Evolutionary conservation across 2,113 vertebrate genomes (phyloP), one percentile per base, ranked within the genome.

Genomic region (Meleagris gallopavo): DNA sequence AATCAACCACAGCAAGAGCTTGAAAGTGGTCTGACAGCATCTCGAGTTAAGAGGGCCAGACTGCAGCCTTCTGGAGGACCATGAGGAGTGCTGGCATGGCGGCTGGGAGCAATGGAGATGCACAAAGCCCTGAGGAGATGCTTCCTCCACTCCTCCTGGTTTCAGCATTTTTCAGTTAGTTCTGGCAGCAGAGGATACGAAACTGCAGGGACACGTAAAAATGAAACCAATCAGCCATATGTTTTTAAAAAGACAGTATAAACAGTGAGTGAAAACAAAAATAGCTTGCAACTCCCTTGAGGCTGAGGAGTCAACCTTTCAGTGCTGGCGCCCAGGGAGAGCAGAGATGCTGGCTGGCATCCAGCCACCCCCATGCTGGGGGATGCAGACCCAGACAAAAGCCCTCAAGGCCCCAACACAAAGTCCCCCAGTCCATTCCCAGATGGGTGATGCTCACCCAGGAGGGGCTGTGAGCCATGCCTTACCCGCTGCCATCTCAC

Each of bases 211-310:
- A 80, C 40, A 43, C 38, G 50, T 52, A 86, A 94, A 91, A 95
- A 46, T 74, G 95, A 96, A 96, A 96, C 94, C 32, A 62, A 86
- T 88, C 32, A 90, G 66, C 81, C 60, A 43, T 75, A 27, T 38
- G 57, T 64, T 88, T 94, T 89, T 72, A 15, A 83, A 60, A 69
- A 69, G 55, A 90, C 30, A 9, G 48, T 50, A 73, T 57, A 48
- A 88, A 70, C 76, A 94, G 73, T 1, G 0, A 20, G 36, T 71
- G 60, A 86, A 85, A 96, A 73, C 75, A 94, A 86, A 86, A 84
- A 34, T 22, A 76, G 71, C 13, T 58, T 76, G 79, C 60, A 38
- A 13, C 50, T 91, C 36, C 75, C 67, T 54, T 70, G 69, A 64
- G 88, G 32, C 24, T 50, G 48, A 88, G 75, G 74, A 83, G 7